phyloP scores from a whole-genome alignment of 2,113 vertebrate genomes.

The Alethe diademata region DNA sequence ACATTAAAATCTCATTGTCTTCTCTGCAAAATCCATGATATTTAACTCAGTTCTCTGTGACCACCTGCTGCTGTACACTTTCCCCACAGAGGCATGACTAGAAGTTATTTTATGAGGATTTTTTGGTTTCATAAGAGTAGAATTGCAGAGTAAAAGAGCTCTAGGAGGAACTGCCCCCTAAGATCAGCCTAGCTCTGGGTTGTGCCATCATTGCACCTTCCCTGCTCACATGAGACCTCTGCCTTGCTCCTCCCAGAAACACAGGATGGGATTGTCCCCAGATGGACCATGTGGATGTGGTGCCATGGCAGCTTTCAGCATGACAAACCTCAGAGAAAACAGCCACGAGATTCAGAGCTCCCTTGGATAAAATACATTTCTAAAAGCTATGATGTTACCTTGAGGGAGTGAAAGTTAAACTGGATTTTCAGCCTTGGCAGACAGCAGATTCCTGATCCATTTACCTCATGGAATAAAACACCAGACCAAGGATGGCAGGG shows the following conservation, averaged over 20 bases:
- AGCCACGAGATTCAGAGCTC: neutral
- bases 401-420: neutral
- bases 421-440: neutral
- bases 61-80: neutral
- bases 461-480: neutral
- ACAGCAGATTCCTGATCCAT: neutral
- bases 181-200: neutral
- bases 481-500: neutral
- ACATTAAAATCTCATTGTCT: neutral
- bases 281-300: rapidly evolving
- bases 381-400: neutral
- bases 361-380: neutral
- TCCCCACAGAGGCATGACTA: neutral
- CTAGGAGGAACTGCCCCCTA: neutral
- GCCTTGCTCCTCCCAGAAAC: neutral
- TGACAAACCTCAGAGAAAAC: neutral
- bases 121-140: neutral
- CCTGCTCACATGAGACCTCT: neutral
- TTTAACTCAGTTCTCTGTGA: neutral
- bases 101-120: neutral
- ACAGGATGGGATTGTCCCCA: neutral
- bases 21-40: neutral
- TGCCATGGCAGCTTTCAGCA: neutral
- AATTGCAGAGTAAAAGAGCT: neutral
- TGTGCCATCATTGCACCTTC: neutral